Evolutionary conservation across 2,888 invertebrate genomes (phyloP).

Genomic region (Drosophila limbata): DNA sequence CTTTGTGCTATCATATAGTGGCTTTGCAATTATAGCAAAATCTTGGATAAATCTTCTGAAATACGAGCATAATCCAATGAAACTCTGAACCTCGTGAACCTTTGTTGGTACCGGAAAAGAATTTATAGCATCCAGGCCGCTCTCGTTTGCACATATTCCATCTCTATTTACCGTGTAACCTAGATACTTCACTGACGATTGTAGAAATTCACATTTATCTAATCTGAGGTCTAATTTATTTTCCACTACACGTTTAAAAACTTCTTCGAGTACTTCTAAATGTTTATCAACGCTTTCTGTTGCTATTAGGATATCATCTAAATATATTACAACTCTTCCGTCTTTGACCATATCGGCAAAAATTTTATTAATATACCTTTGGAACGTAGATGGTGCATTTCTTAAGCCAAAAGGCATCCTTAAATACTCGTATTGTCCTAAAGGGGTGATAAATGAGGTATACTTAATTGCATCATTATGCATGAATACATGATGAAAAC

Average conservation of each 20-base stretch:
- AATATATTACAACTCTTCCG: too few species aligned
- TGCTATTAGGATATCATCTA: too few species aligned
- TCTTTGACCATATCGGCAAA: neutral
- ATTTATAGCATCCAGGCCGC: too few species aligned
- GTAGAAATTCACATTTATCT: neutral
- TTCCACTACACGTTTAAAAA: neutral
- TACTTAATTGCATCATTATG: neutral
- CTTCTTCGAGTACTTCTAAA: neutral
- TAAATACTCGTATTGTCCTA: neutral
- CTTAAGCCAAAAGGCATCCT: neutral
- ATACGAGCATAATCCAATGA: conserved; percentile 35
- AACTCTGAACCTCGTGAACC: neutral
- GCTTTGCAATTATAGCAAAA: conserved; percentile 37
- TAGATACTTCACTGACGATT: neutral
- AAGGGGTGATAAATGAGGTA: neutral
- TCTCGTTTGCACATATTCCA: neutral
- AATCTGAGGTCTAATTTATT: neutral
- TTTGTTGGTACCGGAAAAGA: too few species aligned
- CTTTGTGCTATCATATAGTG: conserved; percentile 32
- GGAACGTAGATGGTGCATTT: neutral
- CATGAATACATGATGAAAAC: neutral
- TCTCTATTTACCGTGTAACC: neutral
- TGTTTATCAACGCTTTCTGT: too few species aligned
- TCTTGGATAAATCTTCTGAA: conserved; percentile 37
- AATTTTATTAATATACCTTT: neutral